Percentiles rank a stretch among this genome's conserved stretches.
Conservation (phyloP, 2,888 invertebrate genomes). For the Thecocarcelia acutangulata region DNA sequence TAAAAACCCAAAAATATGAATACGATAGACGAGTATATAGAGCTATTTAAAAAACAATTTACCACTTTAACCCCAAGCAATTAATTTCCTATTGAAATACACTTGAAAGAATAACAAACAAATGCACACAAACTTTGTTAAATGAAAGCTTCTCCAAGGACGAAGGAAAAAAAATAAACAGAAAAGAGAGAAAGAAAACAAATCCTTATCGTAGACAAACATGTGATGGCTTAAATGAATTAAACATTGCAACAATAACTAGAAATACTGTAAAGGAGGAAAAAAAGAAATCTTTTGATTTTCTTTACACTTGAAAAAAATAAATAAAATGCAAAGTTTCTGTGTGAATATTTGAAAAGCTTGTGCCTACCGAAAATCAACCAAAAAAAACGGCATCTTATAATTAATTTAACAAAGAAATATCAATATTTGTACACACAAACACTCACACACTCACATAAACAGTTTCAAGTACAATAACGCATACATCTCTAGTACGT, state of each 20-base stretch:
- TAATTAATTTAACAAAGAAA: no score
- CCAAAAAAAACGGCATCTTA: no score
- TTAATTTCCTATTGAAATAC: conserved; percentile 11
- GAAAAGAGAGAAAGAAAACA: not conserved
- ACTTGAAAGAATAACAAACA: not conserved
- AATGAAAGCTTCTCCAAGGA: not conserved
- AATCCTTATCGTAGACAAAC: conserved; percentile 41
- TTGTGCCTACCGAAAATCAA: no score
- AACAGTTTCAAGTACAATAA: no score
- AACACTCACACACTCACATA: no score
- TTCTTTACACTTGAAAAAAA: not conserved
- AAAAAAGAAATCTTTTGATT: not conserved
- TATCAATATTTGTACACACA: no score
- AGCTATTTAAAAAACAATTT: conserved; percentile 6
- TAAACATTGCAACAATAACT: conserved; percentile 2
- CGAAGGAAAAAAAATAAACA: not conserved
- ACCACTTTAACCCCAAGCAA: conserved; percentile 35
- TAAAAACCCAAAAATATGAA: no score
- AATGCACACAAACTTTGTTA: not conserved
- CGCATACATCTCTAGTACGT: no score
- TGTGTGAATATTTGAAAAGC: no score
- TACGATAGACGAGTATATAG: no score
- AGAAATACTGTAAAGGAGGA: not conserved
- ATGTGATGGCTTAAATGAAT: conserved; percentile 32
- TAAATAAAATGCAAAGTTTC: not conserved